Conservation (phyloP, 1,140 invertebrate species). For the Caerostris darwini region DNA sequence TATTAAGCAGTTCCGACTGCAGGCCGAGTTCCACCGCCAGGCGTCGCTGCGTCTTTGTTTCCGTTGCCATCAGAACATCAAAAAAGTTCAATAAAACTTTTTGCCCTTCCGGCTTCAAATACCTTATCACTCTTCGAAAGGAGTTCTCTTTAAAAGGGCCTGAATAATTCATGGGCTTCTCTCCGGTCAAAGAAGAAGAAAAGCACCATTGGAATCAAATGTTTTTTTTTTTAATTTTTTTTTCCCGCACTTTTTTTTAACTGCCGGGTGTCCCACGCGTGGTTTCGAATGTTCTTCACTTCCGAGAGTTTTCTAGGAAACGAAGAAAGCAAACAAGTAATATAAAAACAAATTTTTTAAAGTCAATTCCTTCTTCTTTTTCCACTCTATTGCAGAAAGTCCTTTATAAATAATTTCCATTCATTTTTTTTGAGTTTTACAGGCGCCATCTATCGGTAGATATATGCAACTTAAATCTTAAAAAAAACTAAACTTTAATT, state of each 20-base stretch:
- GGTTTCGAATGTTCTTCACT: neutral
- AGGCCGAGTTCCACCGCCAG: too few relatives aligned
- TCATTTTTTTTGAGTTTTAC: too few relatives aligned
- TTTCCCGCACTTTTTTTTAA: neutral
- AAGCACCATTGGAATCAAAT: neutral
- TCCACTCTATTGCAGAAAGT: too few relatives aligned
- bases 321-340: neutral
- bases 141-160: neutral
- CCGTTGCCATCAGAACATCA: conserved; percentile 15
- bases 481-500: too few relatives aligned
- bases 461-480: too few relatives aligned
- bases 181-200: neutral
- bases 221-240: neutral
- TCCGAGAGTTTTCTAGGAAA: neutral
- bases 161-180: neutral
- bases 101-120: neutral
- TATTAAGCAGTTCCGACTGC: too few relatives aligned
- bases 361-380: too few relatives aligned
- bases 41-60: neutral
- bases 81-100: conserved; percentile 24
- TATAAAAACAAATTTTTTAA: too few relatives aligned
- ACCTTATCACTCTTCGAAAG: conserved; percentile 27
- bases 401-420: too few relatives aligned
- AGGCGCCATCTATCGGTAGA: too few relatives aligned
- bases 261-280: neutral